A percentile compares a stretch with the other conserved stretches of the same genome.
These are phyloP conservation scores for Xyrichtys novacula DNA, from an alignment of 2,797 vertebrate species.

Conservation along the genomic window DNA sequence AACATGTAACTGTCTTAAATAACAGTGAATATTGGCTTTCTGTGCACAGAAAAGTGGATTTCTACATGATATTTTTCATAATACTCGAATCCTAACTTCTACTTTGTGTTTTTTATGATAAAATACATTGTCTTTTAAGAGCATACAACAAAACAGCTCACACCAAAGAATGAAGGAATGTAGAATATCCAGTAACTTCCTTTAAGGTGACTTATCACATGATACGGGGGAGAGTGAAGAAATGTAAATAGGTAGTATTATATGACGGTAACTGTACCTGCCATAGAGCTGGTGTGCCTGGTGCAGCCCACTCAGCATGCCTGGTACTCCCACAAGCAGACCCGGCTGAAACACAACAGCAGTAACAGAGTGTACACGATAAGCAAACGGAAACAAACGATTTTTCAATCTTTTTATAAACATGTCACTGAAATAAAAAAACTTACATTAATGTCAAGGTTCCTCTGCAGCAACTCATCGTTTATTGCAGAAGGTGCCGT, in stretches of 20 bases:
- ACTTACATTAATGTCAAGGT: conserved; percentile 87
- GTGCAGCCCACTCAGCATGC: conserved; percentile 93
- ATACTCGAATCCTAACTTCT: no score
- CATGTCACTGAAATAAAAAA: neutral
- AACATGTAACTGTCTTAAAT: no score
- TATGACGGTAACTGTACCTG: conserved; percentile 82
- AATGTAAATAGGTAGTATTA: neutral
- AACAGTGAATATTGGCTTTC: no score
- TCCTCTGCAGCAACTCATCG: conserved; percentile 85
- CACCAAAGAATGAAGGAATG: neutral
- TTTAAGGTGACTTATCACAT: neutral
- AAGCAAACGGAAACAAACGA: neutral
- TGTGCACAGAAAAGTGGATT: no score
- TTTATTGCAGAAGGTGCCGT: conserved; percentile 90
- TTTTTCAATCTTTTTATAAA: neutral
- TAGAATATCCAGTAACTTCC: neutral
- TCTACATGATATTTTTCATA: no score
- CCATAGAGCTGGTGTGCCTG: conserved; percentile 95
- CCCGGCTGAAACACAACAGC: conserved; percentile 86
- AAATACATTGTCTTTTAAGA: no score
- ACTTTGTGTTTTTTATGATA: no score
- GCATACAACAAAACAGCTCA: no score
- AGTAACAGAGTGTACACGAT: conserved; percentile 1
- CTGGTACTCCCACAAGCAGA: conserved; percentile 94
- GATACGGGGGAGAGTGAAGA: neutral